These are phyloP conservation scores for Vulpes ferrilata DNA, from an alignment of 2,113 vertebrate species.

Conservation along the genomic window DNA sequence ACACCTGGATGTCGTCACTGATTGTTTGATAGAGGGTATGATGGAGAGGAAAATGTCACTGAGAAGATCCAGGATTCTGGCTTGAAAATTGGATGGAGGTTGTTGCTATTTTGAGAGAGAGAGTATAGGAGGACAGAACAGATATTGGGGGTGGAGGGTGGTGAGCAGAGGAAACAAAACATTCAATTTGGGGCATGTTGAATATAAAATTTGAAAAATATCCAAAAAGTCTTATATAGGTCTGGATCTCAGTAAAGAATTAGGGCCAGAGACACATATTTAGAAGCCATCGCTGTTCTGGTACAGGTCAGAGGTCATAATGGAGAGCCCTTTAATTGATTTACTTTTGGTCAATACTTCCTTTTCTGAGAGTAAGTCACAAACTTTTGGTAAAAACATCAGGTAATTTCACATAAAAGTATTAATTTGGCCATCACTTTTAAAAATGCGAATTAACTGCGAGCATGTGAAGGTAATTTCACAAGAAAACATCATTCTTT, in stretches of 20 bases:
- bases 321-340: not conserved
- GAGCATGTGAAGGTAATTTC: not conserved
- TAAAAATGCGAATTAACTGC: not conserved
- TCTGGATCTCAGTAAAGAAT: not conserved
- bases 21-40: not conserved
- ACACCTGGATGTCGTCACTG: not conserved
- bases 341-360: not conserved
- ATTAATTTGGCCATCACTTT: not conserved
- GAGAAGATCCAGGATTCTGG: not conserved
- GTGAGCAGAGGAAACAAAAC: not conserved
- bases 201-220: not conserved
- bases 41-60: not conserved
- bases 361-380: not conserved
- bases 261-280: not conserved
- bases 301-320: not conserved
- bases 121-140: not conserved
- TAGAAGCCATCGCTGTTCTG: not conserved
- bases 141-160: not conserved
- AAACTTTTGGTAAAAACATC: not conserved
- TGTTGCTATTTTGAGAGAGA: not conserved
- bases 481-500: not conserved
- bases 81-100: not conserved
- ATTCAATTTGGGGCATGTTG: not conserved
- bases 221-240: not conserved
- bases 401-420: not conserved